phyloP scores from a whole-genome alignment of 2,888 invertebrate genomes.

The Lepidocyrtoides sp. region DNA sequence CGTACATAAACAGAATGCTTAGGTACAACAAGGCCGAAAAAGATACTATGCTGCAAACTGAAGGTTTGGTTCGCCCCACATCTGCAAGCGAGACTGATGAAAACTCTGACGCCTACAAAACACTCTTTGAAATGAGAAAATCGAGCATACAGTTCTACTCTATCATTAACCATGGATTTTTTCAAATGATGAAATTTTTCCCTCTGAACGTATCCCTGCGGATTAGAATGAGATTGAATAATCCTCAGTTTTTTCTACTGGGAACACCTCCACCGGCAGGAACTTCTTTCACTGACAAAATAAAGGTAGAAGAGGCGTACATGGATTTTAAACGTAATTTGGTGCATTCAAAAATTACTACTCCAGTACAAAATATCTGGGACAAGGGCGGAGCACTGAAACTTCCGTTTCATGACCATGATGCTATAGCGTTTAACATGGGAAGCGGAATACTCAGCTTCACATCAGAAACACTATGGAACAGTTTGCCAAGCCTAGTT shows the following conservation, averaged over 20 bases:
- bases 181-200: not conserved
- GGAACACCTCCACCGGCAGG: not conserved
- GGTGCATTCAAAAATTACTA: not conserved
- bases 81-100: not conserved
- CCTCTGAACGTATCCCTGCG: not conserved
- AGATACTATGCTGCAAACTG: not conserved
- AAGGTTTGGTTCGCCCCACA: not conserved
- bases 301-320: not conserved
- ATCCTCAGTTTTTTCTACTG: not conserved
- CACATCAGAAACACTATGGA: not conserved
- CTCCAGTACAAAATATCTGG: not conserved
- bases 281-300: not conserved
- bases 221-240: not conserved
- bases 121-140: not conserved
- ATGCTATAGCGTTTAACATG: not conserved
- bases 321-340: not conserved
- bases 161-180: not conserved
- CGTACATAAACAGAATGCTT: not conserved
- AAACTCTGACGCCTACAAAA: not conserved
- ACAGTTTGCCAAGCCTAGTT: not conserved
- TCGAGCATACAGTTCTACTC: not conserved
- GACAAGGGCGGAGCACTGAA: not conserved
- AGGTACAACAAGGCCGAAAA: not conserved
- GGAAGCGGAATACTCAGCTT: not conserved
- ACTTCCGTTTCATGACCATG: not conserved